Conservation (phyloP, 2,797 vertebrate genomes). For the Echiichthys vipera region DNA sequence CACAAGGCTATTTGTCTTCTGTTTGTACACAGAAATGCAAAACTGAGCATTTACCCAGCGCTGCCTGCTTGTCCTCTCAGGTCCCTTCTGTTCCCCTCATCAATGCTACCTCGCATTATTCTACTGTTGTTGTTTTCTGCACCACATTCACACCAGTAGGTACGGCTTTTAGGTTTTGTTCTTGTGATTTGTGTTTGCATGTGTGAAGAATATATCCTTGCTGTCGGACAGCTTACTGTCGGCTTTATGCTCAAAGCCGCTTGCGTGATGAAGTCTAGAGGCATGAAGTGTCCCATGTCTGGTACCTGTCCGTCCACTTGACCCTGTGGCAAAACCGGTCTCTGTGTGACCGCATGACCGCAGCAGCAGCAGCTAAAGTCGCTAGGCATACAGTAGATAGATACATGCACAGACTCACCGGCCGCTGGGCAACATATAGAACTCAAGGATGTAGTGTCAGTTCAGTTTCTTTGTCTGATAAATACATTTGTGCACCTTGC, state of each 20-base stretch:
- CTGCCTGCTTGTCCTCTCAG: slow-evolving; percentile 75
- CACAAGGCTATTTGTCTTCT: slow-evolving; percentile 72
- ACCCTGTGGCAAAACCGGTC: slow-evolving; percentile 12
- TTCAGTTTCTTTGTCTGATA: slow-evolving; percentile 14
- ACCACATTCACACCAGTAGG: slow-evolving; percentile 40
- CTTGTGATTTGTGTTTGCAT: slow-evolving; percentile 29
- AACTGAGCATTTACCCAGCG: slow-evolving; percentile 67
- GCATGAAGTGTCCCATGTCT: slow-evolving; percentile 9
- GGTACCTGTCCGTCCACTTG: slow-evolving; percentile 19
- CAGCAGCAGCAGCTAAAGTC: slow-evolving; percentile 32
- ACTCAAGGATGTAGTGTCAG: slow-evolving; percentile 4
- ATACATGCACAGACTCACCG: slow-evolving; percentile 7
- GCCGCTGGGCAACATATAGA: slow-evolving; percentile 29
- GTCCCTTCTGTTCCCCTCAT: slow-evolving; percentile 59
- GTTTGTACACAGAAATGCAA: slow-evolving; percentile 72
- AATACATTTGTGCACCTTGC: no score
- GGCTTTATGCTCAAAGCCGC: slow-evolving; percentile 50
- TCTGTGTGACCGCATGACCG: slow-evolving; percentile 23
- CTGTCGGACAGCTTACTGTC: slow-evolving; percentile 15
- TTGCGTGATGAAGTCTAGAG: slow-evolving; percentile 28
- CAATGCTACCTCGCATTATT: slow-evolving; percentile 73
- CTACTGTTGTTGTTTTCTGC: slow-evolving; percentile 43
- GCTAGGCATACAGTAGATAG: background rate
- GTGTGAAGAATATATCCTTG: slow-evolving; percentile 29
- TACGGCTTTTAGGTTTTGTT: slow-evolving; percentile 27